Base-by-base conservation (phyloP, 2,888 invertebrate genomes). In the Priapulus caudatus region DNA sequence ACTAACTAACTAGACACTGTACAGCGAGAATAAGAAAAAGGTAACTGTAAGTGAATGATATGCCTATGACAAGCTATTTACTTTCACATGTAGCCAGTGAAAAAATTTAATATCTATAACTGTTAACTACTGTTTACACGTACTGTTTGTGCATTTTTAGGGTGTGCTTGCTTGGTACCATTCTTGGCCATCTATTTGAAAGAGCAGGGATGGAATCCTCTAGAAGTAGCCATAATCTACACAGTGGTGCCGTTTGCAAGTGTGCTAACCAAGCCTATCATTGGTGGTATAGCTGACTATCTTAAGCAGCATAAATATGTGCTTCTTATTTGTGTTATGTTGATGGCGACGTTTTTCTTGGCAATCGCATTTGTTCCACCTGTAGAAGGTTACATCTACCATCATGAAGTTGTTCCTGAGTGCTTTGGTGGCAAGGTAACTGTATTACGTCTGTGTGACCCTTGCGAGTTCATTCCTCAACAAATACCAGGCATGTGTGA, bases 111-210 rank as follows among this genome's bases (percentile, higher is more conserved):
- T n/a, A n/a, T n/a, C n/a, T n/a, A n/a, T n/a, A n/a, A n/a, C n/a
- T n/a, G n/a, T n/a, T n/a, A n/a, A n/a, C n/a, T n/a, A n/a, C n/a
- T n/a, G n/a, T n/a, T n/a, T n/a, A n/a, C n/a, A n/a, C n/a, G n/a
- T n/a, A n/a, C n/a, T n/a, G n/a, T n/a, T n/a, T n/a, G n/a, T 33
- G 33, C 33, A 33, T 47, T 46, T 49, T n/a, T 43, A 49, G 49
- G 49, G 3, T 15, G 23, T 4, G 49, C 49, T 3, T 49, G 49
- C 47, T 20, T 49, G 16, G 47, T 49, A 10, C 49, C 49, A 15
- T 49, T 33, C 49, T 4, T 49, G 4, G 24, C 49, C 15, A 43
- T 49, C 15, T 49, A 33, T 19, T n/a, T 4, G 4, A 16, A 5
- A 4, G 15, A 47, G 46, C 24, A 33, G 15, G 49, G 49, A 5